phyloP scores from a whole-genome alignment of 2,888 invertebrate species.

The Lycaena phlaeas region DNA sequence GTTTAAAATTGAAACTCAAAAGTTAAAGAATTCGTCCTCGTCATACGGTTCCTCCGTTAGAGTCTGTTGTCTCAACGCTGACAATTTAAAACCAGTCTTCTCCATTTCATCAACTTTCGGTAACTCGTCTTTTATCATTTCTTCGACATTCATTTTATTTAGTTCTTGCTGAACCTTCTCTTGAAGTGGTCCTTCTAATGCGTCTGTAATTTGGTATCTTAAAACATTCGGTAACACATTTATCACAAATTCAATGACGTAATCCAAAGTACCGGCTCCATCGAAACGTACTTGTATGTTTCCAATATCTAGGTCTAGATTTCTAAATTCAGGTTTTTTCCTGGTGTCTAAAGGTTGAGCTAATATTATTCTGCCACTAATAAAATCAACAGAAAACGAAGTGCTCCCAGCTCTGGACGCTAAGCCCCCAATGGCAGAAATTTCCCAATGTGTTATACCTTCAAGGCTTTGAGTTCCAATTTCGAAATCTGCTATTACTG shows the following conservation, averaged over 20 bases:
- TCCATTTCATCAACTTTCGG: constrained; percentile 77
- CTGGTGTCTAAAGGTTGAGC: constrained; percentile 86
- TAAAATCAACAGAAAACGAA: constrained; percentile 85
- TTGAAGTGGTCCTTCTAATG: constrained; percentile 83
- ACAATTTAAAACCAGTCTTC: constrained; percentile 55
- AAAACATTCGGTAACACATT: constrained; percentile 89
- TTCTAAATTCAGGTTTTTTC: constrained; percentile 79
- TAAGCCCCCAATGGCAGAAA: constrained; percentile 78
- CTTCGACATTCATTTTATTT: constrained; percentile 82
- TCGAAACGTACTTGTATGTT: constrained; percentile 88
- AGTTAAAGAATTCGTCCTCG: constrained; percentile 64
- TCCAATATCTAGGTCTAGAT: constrained; percentile 84
- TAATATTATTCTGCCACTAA: constrained; percentile 77
- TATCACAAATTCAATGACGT: constrained; percentile 83
- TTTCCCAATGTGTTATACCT: constrained; percentile 86
- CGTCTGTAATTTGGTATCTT: constrained; percentile 90
- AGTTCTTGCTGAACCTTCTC: constrained; percentile 82
- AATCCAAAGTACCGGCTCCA: constrained; percentile 91
- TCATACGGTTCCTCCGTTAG: constrained; percentile 33
- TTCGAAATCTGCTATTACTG: constrained; percentile 77
- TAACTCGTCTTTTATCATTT: constrained; percentile 79
- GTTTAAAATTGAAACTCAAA: no score
- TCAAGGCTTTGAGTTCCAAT: constrained; percentile 85
- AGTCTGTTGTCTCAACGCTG: constrained; percentile 27
- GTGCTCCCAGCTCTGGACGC: constrained; percentile 80